These are phyloP conservation scores for Prorops nasuta DNA, from an alignment of 1,140 invertebrate genomes.

Conservation along the genomic window DNA sequence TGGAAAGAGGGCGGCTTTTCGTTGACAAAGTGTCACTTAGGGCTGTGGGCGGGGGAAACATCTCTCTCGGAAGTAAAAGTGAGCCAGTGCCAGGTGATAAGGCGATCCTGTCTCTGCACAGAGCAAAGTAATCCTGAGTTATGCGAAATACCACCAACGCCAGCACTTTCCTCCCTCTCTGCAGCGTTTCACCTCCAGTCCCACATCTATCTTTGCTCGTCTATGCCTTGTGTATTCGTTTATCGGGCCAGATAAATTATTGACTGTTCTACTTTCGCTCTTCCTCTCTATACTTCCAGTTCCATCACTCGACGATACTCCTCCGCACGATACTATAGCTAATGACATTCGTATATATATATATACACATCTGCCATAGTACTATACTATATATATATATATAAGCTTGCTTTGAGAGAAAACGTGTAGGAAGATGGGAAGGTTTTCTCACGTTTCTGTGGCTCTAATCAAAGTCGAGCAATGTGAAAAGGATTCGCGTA, in stretches of 20 bases:
- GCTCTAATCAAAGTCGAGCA: conserved; percentile 18
- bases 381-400: too few relatives aligned
- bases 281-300: not conserved
- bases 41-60: conserved; percentile 2
- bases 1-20: not conserved
- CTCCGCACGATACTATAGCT: too few relatives aligned
- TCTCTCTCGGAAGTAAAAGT: conserved; percentile 18
- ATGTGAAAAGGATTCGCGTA: conserved; percentile 9
- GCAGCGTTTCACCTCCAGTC: not conserved
- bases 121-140: conserved; percentile 29
- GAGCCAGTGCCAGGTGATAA: conserved; percentile 20
- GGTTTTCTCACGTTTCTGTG: conserved; percentile 6
- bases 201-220: not conserved
- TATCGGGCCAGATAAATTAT: too few relatives aligned
- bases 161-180: too few relatives aligned
- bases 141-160: conserved; percentile 29
- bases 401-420: too few relatives aligned
- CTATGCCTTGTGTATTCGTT: not conserved
- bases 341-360: too few relatives aligned
- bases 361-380: too few relatives aligned
- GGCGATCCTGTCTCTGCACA: conserved; percentile 23
- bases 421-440: too few relatives aligned
- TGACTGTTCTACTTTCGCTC: too few relatives aligned
- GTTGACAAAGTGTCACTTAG: conserved; percentile 18
- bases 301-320: too few relatives aligned